A percentile compares a stretch with the other conserved stretches of the same genome.
These are phyloP conservation scores for Piprites chloris DNA, from an alignment of 2,113 vertebrate genomes.

Conservation along the genomic window DNA sequence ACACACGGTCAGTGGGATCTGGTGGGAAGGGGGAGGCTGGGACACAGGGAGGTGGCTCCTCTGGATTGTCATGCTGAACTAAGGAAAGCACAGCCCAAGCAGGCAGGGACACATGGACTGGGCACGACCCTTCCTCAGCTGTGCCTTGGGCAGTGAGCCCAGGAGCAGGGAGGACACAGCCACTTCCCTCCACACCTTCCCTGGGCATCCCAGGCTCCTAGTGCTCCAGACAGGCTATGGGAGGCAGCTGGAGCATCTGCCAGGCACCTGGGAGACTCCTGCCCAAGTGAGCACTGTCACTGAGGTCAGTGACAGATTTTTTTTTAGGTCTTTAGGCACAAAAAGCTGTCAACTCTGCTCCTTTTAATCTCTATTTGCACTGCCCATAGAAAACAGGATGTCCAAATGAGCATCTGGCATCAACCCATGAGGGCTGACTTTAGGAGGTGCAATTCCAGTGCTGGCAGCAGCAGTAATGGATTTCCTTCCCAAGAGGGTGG, in stretches of 20 bases:
- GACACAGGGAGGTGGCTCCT: background rate
- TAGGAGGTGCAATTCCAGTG: background rate
- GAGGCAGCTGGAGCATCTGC: background rate
- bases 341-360: background rate
- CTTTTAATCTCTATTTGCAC: background rate
- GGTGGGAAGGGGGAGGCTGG: background rate
- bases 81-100: background rate
- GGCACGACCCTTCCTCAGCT: rapidly evolving
- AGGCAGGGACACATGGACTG: background rate
- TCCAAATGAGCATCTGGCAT: background rate
- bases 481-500: background rate
- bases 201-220: background rate
- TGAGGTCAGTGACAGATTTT: background rate
- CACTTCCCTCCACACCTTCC: background rate
- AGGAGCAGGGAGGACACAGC: background rate
- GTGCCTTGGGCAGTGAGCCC: background rate
- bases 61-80: background rate
- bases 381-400: background rate
- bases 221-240: background rate
- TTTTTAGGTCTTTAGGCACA: background rate
- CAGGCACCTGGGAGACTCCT: background rate
- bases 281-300: background rate
- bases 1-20: rapidly evolving
- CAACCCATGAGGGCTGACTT: background rate
- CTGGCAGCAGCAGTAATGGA: background rate